These are phyloP conservation scores for Crematogaster levior DNA, from an alignment of 2,888 invertebrate genomes.

Conservation along the genomic window DNA sequence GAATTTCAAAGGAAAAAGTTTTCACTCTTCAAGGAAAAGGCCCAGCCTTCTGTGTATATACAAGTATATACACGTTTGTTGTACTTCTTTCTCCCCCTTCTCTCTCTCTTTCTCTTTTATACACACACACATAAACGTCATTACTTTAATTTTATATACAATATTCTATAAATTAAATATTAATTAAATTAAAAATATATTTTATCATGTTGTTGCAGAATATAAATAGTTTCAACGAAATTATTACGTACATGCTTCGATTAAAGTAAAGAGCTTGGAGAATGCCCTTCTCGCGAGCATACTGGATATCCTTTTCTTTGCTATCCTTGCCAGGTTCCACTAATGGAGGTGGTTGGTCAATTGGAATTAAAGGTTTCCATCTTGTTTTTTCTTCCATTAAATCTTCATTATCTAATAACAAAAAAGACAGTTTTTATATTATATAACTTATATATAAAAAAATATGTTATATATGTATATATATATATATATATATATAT, in stretches of 20 bases:
- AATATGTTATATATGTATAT: too few species aligned
- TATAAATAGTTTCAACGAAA: not conserved
- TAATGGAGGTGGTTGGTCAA: constrained; percentile 90
- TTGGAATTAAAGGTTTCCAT: constrained; percentile 91
- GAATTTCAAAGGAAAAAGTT: too few species aligned
- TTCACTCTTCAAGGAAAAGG: too few species aligned
- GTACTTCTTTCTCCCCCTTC: too few species aligned
- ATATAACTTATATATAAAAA: too few species aligned
- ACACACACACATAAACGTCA: not conserved
- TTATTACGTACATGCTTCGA: constrained; percentile 87
- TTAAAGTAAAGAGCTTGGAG: constrained; percentile 94
- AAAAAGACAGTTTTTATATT: constrained; percentile 7
- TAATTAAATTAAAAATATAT: not conserved
- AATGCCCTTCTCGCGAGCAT: constrained; percentile 94
- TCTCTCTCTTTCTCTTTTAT: not conserved
- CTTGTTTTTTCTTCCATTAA: constrained; percentile 93
- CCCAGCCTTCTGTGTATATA: too few species aligned
- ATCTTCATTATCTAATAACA: constrained; percentile 87
- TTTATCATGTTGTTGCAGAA: not conserved
- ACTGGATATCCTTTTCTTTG: constrained; percentile 94
- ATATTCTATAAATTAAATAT: not conserved
- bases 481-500: too few species aligned
- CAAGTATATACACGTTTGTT: too few species aligned
- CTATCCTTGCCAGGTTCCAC: constrained; percentile 92
- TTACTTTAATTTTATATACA: not conserved